Percentiles rank a stretch among this genome's conserved stretches.
Evolutionary conservation across 1,140 invertebrate genomes (phyloP).

Genomic region (Heliconius hermathena): DNA sequence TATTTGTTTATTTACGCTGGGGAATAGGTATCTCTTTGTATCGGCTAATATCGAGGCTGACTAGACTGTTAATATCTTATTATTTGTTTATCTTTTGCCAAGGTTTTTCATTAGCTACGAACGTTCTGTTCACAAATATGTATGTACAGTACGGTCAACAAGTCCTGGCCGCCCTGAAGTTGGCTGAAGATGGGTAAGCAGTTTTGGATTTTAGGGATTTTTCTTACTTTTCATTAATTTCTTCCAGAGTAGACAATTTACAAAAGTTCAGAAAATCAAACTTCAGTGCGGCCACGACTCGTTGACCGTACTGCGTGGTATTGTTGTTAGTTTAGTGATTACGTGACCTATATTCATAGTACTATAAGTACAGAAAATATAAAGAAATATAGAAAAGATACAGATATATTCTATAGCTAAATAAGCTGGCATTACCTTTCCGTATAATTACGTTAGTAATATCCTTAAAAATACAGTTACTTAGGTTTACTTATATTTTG

Average conservation of each 20-base stretch:
- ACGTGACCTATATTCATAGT: background rate
- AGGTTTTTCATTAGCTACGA: background rate
- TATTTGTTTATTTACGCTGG: constrained; percentile 55
- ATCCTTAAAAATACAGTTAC: background rate
- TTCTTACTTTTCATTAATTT: too few relatives aligned
- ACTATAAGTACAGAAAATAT: too few relatives aligned
- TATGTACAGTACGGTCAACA: background rate
- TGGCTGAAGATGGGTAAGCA: too few relatives aligned
- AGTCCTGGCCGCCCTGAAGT: too few relatives aligned
- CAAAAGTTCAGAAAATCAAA: too few relatives aligned
- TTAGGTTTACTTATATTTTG: background rate
- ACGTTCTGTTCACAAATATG: background rate
- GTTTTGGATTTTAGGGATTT: background rate
- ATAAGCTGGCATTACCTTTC: background rate
- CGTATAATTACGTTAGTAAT: background rate
- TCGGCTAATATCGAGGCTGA: constrained; percentile 23
- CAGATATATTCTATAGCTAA: background rate
- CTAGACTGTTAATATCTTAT: constrained; percentile 19
- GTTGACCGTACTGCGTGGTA: too few relatives aligned
- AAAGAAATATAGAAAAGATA: background rate
- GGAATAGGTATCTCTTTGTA: constrained; percentile 35
- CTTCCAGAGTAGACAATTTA: too few relatives aligned
- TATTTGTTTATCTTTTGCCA: constrained; percentile 20
- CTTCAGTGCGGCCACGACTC: too few relatives aligned
- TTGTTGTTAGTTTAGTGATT: background rate